Evolutionary conservation across 2,888 invertebrate genomes (phyloP).

Genomic region (Lasius fuliginosus): DNA sequence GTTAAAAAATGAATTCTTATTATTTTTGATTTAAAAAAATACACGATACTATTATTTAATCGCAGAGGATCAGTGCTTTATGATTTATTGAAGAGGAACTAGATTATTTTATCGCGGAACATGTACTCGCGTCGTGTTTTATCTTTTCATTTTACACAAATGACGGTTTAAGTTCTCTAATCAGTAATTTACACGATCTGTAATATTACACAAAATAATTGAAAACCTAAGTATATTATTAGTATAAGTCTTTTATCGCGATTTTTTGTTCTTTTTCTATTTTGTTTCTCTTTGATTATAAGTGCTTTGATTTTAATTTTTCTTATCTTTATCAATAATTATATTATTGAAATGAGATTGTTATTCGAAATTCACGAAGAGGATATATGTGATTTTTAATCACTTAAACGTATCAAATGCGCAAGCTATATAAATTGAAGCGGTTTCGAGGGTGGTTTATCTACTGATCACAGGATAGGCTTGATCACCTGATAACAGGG

Average conservation of each 20-base stretch:
- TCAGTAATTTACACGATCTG: background rate
- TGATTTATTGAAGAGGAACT: too few relatives aligned
- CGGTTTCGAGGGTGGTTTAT: constrained; percentile 5
- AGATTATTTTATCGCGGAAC: too few relatives aligned
- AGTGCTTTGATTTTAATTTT: background rate
- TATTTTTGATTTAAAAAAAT: background rate
- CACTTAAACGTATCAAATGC: background rate
- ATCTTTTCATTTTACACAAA: background rate
- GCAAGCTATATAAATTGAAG: background rate
- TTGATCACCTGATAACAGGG: constrained; percentile 24
- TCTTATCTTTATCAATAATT: background rate
- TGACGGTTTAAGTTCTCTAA: background rate
- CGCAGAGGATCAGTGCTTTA: background rate
- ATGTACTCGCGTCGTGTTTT: too few relatives aligned
- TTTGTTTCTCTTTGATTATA: too few relatives aligned
- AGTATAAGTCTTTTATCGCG: too few relatives aligned
- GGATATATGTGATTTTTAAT: background rate
- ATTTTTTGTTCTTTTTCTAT: too few relatives aligned
- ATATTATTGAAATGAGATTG: background rate
- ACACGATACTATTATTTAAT: background rate
- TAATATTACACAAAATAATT: too few relatives aligned
- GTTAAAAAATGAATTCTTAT: background rate
- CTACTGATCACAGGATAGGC: background rate
- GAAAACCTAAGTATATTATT: too few relatives aligned
- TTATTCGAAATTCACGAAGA: background rate